Evolutionary conservation across 2,888 invertebrate genomes (phyloP).

Genomic region (Acrobasis suavella): DNA sequence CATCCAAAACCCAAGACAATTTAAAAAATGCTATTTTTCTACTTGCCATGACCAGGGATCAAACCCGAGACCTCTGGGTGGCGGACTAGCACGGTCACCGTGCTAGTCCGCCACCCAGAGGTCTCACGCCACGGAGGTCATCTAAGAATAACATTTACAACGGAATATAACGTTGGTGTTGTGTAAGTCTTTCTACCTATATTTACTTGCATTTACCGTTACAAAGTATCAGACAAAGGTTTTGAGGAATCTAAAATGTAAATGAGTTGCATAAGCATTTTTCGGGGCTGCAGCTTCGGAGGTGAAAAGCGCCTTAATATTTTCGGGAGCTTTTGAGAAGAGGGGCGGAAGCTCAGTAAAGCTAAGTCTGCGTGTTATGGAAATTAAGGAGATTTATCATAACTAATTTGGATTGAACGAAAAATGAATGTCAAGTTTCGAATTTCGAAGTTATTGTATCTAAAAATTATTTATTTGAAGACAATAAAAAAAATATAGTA

Average conservation of each 20-base stretch:
- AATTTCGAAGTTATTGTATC: background rate
- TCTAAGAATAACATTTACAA: no score
- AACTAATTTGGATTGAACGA: slow-evolving; percentile 2
- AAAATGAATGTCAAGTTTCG: background rate
- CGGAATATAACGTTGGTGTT: no score
- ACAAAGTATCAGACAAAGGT: background rate
- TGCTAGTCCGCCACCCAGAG: no score
- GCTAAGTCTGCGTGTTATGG: slow-evolving; percentile 6
- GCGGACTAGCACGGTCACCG: no score
- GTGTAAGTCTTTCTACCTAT: no score
- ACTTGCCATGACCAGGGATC: no score
- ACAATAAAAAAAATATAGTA: no score
- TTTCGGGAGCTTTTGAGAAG: background rate
- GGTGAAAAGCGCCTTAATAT: slow-evolving; percentile 1
- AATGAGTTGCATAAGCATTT: slow-evolving; percentile 8
- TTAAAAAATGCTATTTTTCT: no score
- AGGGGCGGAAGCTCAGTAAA: slow-evolving; percentile 1
- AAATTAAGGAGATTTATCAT: slow-evolving; percentile 7
- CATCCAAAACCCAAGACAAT: no score
- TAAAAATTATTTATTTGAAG: background rate
- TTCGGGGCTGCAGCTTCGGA: slow-evolving; percentile 1
- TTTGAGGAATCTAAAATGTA: background rate
- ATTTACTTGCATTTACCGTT: background rate
- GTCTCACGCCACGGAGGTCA: no score
- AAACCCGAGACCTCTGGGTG: no score